Base-by-base conservation (phyloP, 2,888 invertebrate genomes). In the Cabera pusaria region DNA sequence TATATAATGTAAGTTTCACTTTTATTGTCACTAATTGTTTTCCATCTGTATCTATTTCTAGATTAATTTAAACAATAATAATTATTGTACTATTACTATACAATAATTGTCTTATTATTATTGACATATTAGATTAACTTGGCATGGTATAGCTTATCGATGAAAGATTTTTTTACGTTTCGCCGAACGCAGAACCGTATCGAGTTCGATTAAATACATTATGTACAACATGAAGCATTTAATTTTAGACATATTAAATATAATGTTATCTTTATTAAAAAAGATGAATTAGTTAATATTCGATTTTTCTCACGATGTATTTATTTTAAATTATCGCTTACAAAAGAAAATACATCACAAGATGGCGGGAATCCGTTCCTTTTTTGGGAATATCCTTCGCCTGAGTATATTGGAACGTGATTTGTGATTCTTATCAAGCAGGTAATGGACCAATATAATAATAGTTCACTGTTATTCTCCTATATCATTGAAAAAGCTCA, bases 171-270 rank as follows among this genome's bases (percentile, higher is more conserved):
- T 71, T 63, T 58, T 60, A 61, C 57, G 64, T 63, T 58, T 64
- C 51, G 56, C 57, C 45, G 58, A 57, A 60, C 59, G 59, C 61
- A 54, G 35, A 42, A 44, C 31, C 41, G 17, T 42, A 26, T 32
- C 48, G 47, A 53, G 64, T 57, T 59, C 70, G 65, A 55, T 57
- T 51, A 58, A 65, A 68, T 72, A 67, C 72, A 72, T 52, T 75
- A 83, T 88, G 87, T 87, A 87, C 88, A 88, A 88, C 79, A 82
- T 64, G 71, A 86, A 84, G 88, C 88, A 88, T 88, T 88, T 88
- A 88, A 86, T 85, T 86, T 85, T 87, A 88, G 85, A 81, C 75
- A 79, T 85, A 84, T 82, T 35, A 41, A 82, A 80, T 79, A 74
- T 84, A 82, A 82, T 77, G 74, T 80, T 80, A 83, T 80, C 77